Evolutionary conservation across 2,113 vertebrate genomes (phyloP), one percentile per base, ranked within the genome.

Genomic region (Fregata magnificens): DNA sequence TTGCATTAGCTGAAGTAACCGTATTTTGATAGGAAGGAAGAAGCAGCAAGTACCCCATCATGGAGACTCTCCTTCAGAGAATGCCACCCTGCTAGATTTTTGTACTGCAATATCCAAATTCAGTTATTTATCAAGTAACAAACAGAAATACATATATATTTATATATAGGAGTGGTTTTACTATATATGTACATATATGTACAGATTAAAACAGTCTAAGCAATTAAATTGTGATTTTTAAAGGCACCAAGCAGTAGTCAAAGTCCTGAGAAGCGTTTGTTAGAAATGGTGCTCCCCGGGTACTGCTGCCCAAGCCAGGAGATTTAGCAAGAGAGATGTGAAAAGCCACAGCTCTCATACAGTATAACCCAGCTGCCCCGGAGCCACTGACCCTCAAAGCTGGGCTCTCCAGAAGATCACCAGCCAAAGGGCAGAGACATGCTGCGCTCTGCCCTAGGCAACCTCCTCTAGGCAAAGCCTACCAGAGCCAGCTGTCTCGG

Each of bases 401-500:
- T 3, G 29, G 21, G 45, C 28, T 58, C 49, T 34, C 5, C 49
- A 25, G 6, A 38, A 32, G 47, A n/a, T 38, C 47, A 13, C 7
- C 52, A 87, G 52, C 9, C 66, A 69, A 61, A 79, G 58, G 44
- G 66, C 70, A 70, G 42, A 11, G 9, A 4, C n/a, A 15, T 11
- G 6, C 44, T 11, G 9, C 1, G 38, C 58, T 22, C 49, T 28
- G 28, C 6, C 8, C 9, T 2, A 7, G 4, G 16, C n/a, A 16
- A 1, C 10, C 13, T 31, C 3, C 45, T 5, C 26, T 1, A 3
- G 12, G 4, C 24, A 40, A 42, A 16, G 18, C 7, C 32, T 1
- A 3, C n/a, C 29, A 2, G 2, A 28, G 21, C 44, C 12, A 2
- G 25, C 49, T 5, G 11, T 16, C 20, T 5, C 16, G 0, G 1